Evolutionary conservation across 30 jellyfish, hydroid and myxozoan genomes (phyloP), one percentile per base, ranked within the genome.

Genomic region (Rhopilema esculentum): DNA sequence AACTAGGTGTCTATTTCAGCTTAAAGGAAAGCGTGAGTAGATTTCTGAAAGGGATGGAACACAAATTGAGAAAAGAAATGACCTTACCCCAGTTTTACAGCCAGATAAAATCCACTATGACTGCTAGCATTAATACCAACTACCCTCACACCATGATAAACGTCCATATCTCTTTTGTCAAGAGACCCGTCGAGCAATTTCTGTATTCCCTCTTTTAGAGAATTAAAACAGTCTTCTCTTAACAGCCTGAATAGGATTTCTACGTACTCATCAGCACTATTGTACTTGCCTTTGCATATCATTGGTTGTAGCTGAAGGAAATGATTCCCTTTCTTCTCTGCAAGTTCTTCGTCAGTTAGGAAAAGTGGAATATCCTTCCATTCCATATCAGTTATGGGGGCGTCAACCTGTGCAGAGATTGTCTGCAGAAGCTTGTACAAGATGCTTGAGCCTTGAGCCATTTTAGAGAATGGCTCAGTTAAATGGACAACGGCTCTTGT

Each of bases 111-210:
- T 20, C 77, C 33, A 28, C 27, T 53, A 33, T 48, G 70, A 22
- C 61, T 24, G 22, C 88, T 79, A 7, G 61, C 25, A 6, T 75
- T 52, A 8, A 90, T 29, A 28, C 97, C 97, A 7, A 73, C 70
- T 24, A 82, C 75, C 1, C 66, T 23, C 62, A 90, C 77, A 29
- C 70, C 79, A 29, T 24, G 48, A 31, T 82, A 90, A 15, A 90
- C 95, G 33, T 82, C 77, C 94, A 90, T 85, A 61, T 90, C 97
- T 4, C 94, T 61, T 65, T 71, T 51, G 69, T 90, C 94, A 2
- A 73, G 70, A 7, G 70, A 72, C 17, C 80, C 88, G 1, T 64
- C 49, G 26, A 72, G 49, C 16, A 72, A 64, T 27, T 85, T 64
- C 8, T 61, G 28, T 27, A 85, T 49, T 19, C 94, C 94, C 23